Evolutionary conservation across 2,888 invertebrate species (phyloP).

Genomic region (Autographa pulchrina): DNA sequence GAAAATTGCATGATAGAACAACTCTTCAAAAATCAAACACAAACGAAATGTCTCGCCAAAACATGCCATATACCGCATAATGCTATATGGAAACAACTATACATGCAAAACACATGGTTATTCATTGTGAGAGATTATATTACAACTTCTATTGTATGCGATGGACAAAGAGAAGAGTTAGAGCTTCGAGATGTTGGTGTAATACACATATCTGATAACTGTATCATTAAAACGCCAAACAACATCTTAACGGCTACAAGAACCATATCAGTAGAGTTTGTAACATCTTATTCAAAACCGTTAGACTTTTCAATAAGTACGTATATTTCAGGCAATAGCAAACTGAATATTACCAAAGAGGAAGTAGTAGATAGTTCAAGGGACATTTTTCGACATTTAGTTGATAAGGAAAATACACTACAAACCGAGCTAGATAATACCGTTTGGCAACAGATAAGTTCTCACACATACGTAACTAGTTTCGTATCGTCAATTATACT

Average conservation of each 20-base stretch:
- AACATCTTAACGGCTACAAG: background rate
- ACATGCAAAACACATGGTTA: conserved; percentile 22
- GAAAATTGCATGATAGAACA: conserved; percentile 10
- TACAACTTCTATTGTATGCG: conserved; percentile 12
- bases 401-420: background rate
- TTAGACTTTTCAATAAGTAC: background rate
- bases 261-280: background rate
- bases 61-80: background rate
- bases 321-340: too few species aligned
- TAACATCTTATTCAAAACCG: background rate
- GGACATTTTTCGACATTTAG: background rate
- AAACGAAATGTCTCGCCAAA: conserved; percentile 5
- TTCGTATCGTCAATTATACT: too few species aligned
- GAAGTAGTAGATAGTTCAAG: background rate
- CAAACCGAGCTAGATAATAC: background rate
- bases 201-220: conserved; percentile 13
- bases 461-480: too few species aligned
- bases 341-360: background rate
- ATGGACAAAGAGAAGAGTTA: conserved; percentile 13
- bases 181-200: conserved; percentile 8
- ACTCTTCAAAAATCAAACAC: conserved; percentile 7
- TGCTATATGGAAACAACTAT: conserved; percentile 13
- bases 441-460: too few species aligned
- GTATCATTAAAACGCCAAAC: conserved; percentile 6
- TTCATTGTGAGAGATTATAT: background rate